A percentile compares a stretch with the other conserved stretches of the same genome.
Evolutionary conservation across 2,888 invertebrate genomes (phyloP).

Genomic region (Drosophila paucipuncta): DNA sequence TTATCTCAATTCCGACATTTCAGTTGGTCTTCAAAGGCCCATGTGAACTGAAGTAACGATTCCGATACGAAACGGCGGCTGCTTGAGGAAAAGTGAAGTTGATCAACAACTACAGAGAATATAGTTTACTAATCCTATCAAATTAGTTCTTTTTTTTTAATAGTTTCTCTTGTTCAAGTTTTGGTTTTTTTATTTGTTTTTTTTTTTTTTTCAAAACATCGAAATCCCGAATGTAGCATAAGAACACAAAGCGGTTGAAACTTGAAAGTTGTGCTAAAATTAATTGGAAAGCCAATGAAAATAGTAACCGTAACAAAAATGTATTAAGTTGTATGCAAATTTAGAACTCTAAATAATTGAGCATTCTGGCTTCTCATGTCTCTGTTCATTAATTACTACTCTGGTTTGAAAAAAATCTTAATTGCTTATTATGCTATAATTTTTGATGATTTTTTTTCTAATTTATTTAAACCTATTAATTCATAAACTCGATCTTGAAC

Average conservation of each 20-base stretch:
- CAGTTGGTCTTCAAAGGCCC: slow-evolving; percentile 17
- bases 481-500: not conserved
- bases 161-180: not conserved
- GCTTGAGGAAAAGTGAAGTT: not conserved
- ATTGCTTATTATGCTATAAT: not conserved
- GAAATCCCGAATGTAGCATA: not conserved
- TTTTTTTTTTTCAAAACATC: not conserved
- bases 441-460: not conserved
- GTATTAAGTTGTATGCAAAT: not conserved
- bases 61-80: not conserved
- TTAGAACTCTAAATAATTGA: not conserved
- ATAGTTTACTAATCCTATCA: not conserved
- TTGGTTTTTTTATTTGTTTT: not conserved
- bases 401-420: not conserved
- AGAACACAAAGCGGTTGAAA: not conserved
- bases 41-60: slow-evolving; percentile 9
- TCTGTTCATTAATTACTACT: not conserved
- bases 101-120: not conserved
- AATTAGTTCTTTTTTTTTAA: not conserved
- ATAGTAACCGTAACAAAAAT: not conserved
- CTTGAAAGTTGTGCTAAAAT: not conserved
- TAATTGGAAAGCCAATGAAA: not conserved
- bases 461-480: not conserved
- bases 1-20: slow-evolving; percentile 33
- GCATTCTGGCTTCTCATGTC: not conserved